Evolutionary conservation across 1,140 invertebrate genomes (phyloP), one percentile per base, ranked within the genome.

Genomic region (Lepidurus arcticus): DNA sequence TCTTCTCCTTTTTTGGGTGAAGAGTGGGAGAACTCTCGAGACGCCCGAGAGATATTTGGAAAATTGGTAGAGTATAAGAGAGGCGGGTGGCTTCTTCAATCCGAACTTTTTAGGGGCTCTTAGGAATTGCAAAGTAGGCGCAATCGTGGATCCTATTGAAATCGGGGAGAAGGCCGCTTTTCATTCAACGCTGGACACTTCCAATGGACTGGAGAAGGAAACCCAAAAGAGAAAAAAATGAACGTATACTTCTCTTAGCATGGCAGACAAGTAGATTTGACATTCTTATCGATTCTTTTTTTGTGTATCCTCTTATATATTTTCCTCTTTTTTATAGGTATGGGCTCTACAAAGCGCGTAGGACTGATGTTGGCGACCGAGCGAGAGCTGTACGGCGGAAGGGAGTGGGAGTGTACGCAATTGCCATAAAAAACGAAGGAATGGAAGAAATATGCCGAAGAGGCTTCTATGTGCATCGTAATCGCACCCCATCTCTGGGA

Each of bases 101-200:
- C 53, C 53, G 53, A 65, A 13, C 21, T 13, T 65, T 65, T 65
- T 65, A 65, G 16, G 53, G 53, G 53, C 53, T 65, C 53, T 65
- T n/a, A 65, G 53, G 53, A 65, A 65, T 65, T 65, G 53, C 53
- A 65, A 65, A 65, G 53, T 65, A 65, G 53, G 53, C 53, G 53
- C 53, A 65, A 65, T 65, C 53, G 53, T 65, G 53, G 21, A 65
- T 65, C n/a, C 53, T 65, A 65, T 65, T 65, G 53, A 65, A 65
- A 65, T 65, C 53, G 53, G 53, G 53, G 7, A 65, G 53, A 65
- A 65, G 53, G 53, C 16, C 53, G 53, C 53, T 65, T 65, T 65
- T 65, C 53, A 65, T 65, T 65, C 53, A 16, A 65, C 13, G 53
- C 53, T 65, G 53, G 53, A 65, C 53, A 65, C 53, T 65, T 65